Conservation (phyloP, 2,113 vertebrate species). For the Ibidorhyncha struthersii region DNA sequence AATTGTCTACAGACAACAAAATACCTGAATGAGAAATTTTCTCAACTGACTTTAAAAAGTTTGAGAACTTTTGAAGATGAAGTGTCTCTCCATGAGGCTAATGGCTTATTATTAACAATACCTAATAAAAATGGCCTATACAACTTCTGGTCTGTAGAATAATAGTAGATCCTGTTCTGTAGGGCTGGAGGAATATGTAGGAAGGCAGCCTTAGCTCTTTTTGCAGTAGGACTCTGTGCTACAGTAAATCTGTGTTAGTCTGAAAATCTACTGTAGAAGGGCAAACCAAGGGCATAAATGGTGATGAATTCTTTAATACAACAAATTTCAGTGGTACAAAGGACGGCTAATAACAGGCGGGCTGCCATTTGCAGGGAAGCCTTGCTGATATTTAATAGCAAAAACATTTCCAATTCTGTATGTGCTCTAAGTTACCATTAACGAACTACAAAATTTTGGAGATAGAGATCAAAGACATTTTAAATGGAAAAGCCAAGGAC, state of each 20-base stretch:
- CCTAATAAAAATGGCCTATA: neutral
- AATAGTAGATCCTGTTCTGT: neutral
- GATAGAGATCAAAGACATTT: neutral
- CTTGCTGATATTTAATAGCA: neutral
- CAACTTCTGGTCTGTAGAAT: neutral
- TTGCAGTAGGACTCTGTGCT: neutral
- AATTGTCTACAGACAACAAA: constrained; percentile 52
- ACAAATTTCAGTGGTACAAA: neutral
- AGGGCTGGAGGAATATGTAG: neutral
- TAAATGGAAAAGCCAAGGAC: neutral
- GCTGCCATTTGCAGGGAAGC: neutral
- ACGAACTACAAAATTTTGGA: neutral
- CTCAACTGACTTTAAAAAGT: constrained; percentile 41
- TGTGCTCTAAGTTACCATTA: neutral
- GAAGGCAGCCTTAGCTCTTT: neutral
- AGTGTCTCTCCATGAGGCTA: neutral
- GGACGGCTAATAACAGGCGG: neutral
- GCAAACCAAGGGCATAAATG: neutral
- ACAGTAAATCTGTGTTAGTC: neutral
- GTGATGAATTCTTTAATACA: neutral
- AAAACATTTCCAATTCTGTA: neutral
- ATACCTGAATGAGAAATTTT: constrained; percentile 50
- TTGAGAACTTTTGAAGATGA: constrained; percentile 53
- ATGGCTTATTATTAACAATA: constrained; percentile 9
- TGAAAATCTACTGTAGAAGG: neutral